A percentile compares a stretch with the other conserved stretches of the same genome.
These are phyloP conservation scores for Melanotaenia boesemani DNA, from an alignment of 2,797 vertebrate species.

Conservation along the genomic window DNA sequence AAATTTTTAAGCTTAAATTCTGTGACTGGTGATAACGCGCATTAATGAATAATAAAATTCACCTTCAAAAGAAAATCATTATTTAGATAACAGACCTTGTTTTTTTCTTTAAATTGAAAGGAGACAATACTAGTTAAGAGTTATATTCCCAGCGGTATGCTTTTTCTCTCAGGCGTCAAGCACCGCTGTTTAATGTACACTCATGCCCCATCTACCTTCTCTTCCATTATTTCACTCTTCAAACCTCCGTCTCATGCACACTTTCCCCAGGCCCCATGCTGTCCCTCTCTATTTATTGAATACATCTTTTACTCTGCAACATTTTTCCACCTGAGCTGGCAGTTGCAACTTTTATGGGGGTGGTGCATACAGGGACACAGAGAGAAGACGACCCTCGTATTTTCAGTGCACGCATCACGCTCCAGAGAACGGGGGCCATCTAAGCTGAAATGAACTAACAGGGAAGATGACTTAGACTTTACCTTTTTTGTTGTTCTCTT, in stretches of 20 bases:
- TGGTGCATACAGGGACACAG: conserved; percentile 69
- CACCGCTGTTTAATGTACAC: conserved; percentile 99
- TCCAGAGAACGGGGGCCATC: conserved; percentile 84
- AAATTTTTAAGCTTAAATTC: conserved; percentile 44
- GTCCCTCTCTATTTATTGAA: conserved; percentile 99
- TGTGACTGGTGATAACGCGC: conserved; percentile 10
- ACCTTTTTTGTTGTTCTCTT: conserved; percentile 70
- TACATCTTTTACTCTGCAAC: conserved; percentile 97
- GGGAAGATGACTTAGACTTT: conserved; percentile 87
- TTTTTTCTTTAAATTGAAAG: conserved; percentile 83
- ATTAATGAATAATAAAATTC: conserved; percentile 24
- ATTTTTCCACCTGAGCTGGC: conserved; percentile 99
- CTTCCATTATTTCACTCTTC: conserved; percentile 95
- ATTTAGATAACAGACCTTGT: conserved; percentile 84
- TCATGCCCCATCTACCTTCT: conserved; percentile 97
- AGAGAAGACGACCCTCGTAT: conserved; percentile 72
- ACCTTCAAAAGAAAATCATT: conserved; percentile 76
- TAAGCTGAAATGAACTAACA: conserved; percentile 94
- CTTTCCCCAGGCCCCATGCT: conserved; percentile 95
- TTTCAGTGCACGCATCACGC: conserved; percentile 85
- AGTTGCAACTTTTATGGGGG: conserved; percentile 96
- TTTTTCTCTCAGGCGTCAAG: conserved; percentile 91
- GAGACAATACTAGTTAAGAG: conserved; percentile 98
- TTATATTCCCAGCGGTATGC: conserved; percentile 93
- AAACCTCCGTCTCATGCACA: conserved; percentile 97